Base-by-base conservation (phyloP, 2,888 invertebrate species). In the Oscheius myriophilus region DNA sequence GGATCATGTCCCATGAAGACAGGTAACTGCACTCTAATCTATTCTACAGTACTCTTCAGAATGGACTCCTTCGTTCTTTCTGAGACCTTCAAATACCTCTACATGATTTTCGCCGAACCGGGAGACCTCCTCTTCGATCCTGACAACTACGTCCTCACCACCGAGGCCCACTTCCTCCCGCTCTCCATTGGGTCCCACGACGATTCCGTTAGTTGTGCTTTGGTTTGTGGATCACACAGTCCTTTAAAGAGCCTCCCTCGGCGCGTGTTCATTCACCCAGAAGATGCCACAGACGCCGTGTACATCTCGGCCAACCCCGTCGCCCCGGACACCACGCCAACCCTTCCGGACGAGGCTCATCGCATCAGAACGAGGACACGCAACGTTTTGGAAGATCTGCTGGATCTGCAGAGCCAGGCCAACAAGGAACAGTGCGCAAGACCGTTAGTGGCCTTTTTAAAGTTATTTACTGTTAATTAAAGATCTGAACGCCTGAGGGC, bases 31-130 rank as follows among this genome's bases (percentile, higher is more conserved):
- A 21, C 6, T 51, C 42, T 14, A 64, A 63, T 3, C 11, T 9
- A 62, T 6, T 41, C 18, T 12, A 21, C 41, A 7, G 21, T 21
- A 33, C 11, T 6, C 69, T 84, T 45, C 81, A 91, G 96, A 75
- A 96, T 98, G 96, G 97, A 98, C 87, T 96, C 96, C 0, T 98
- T 94, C 89, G 95, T 98, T 0, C 89, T 98, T 1, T 93, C 97
- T 0, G 97, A 98, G 89, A 98, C 97, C 0, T 93, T 98, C 86
- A 98, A 98, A 88, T 98, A 98, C 87, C 90, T 98, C 12, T 98
- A 92, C 88, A 90, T 98, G 87, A 89, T 98, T 68, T 98, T 97
- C 87, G 92, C 95, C 43, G 92, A 96, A 80, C 92, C 74, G 2
- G 70, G 64, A n/a, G 79, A 79, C 46, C 61, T 87, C 55, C 65